phyloP scores from a whole-genome alignment of 2,113 vertebrate species.

The Lates calcarifer region DNA sequence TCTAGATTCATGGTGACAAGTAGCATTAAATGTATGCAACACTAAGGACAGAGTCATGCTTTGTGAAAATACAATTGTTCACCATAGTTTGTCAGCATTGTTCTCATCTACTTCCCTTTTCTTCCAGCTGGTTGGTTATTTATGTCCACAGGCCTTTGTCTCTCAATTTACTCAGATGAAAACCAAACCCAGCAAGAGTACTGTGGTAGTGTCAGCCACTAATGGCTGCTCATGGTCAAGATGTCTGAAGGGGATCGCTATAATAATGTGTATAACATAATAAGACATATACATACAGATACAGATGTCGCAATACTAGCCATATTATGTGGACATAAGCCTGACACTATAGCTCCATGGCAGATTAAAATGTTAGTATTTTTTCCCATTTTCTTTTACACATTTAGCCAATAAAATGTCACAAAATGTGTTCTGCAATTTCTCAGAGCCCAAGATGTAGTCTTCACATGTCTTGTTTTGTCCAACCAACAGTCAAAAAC shows the following conservation, averaged over 20 bases:
- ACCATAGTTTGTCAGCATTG: too few relatives aligned
- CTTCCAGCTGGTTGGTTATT: conserved; percentile 13
- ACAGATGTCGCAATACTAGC: background rate
- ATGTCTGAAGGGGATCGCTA: background rate
- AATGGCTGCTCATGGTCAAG: background rate
- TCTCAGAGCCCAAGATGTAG: background rate
- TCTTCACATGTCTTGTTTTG: background rate
- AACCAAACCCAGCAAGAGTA: background rate
- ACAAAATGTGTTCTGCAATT: background rate
- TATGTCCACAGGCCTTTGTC: background rate
- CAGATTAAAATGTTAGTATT: background rate
- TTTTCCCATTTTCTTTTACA: background rate
- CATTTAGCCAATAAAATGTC: background rate
- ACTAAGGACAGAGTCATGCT: background rate
- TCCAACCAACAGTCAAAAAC: background rate
- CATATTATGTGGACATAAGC: background rate
- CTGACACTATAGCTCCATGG: background rate
- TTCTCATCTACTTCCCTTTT: conserved; percentile 49
- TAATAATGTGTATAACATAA: background rate
- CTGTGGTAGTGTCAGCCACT: background rate
- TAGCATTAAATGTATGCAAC: background rate
- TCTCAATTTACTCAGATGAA: background rate
- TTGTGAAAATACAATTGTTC: background rate
- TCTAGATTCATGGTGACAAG: background rate
- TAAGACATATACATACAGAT: background rate